phyloP scores from a whole-genome alignment of 2,888 invertebrate species.

The Hydrotaea diabolus region DNA sequence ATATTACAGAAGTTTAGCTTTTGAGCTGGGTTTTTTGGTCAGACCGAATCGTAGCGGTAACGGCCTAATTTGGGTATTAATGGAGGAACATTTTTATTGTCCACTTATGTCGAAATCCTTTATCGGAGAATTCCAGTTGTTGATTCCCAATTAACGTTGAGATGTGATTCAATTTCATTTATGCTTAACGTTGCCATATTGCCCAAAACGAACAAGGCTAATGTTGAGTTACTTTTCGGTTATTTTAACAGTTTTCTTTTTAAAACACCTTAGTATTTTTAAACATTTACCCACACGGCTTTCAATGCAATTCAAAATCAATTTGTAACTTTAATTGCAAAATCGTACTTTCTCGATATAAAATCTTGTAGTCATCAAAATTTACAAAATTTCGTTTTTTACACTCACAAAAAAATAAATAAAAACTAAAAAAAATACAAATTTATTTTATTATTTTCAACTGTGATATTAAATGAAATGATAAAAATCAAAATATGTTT shows the following conservation, averaged over 20 bases:
- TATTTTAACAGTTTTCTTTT: neutral
- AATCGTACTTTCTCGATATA: neutral
- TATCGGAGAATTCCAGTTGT: no score
- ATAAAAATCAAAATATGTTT: constrained; percentile 51
- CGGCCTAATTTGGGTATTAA: no score
- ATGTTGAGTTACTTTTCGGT: no score
- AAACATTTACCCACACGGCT: neutral
- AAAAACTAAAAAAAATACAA: constrained; percentile 33
- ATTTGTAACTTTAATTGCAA: neutral
- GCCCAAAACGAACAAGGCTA: no score
- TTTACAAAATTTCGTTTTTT: neutral
- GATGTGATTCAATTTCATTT: no score
- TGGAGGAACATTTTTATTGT: no score
- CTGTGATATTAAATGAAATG: constrained; percentile 70
- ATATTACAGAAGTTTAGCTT: no score
- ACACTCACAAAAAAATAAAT: constrained; percentile 28
- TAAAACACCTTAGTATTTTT: neutral
- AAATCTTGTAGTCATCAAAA: constrained; percentile 27
- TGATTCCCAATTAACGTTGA: no score
- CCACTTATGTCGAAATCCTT: no score
- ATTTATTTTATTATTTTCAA: constrained; percentile 70
- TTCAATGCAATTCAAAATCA: neutral
- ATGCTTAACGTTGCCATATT: no score
- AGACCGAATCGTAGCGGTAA: no score
- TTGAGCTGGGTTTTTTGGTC: no score